Conservation (phyloP, 2,113 vertebrate genomes). For the Brachypteracias leptosomus region DNA sequence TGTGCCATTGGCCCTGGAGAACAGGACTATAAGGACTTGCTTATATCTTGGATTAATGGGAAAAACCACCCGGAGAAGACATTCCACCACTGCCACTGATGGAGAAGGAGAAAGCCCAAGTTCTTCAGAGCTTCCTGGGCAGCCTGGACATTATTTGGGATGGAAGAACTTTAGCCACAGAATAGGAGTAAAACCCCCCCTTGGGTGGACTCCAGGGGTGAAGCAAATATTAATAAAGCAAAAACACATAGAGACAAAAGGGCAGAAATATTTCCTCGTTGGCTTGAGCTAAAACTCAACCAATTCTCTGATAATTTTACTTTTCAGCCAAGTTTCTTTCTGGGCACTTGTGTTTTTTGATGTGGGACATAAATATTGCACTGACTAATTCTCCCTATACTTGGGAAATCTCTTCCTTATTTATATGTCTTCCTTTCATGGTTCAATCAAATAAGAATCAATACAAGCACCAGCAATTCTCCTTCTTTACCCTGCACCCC, state of each 20-base stretch:
- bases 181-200: not conserved
- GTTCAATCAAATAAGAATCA: not conserved
- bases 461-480: not conserved
- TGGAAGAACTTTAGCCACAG: not conserved
- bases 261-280: not conserved
- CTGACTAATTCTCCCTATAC: not conserved
- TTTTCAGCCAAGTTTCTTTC: not conserved
- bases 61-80: slow-evolving; percentile 13
- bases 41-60: not conserved
- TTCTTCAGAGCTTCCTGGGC: not conserved
- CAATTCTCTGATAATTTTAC: not conserved
- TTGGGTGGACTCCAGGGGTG: not conserved
- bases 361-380: not conserved
- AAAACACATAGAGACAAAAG: not conserved
- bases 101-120: not conserved
- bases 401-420: not conserved
- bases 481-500: not conserved
- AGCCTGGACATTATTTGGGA: fast-evolving
- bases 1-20: not conserved
- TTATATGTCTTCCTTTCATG: not conserved
- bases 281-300: not conserved
- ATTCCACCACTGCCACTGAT: not conserved
- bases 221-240: not conserved
- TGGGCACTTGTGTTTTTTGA: not conserved
- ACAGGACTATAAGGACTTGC: not conserved